Base-by-base conservation (phyloP, 2,113 vertebrate genomes). In the Zingel zingel region DNA sequence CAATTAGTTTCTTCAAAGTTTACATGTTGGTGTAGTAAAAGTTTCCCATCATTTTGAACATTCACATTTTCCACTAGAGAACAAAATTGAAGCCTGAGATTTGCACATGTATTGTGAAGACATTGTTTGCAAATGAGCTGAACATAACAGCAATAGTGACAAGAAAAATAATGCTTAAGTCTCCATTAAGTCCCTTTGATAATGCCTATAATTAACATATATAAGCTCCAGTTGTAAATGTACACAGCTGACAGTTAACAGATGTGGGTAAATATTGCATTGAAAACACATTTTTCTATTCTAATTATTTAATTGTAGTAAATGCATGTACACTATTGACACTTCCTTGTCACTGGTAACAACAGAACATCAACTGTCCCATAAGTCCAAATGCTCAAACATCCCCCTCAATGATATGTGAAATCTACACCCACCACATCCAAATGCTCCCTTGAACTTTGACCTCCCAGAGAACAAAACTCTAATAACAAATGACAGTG, bases 1-100 rank as follows among this genome's bases (percentile, higher is more conserved):
- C 88, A 93, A 89, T 93, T 88, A 85, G 79, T 87, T 89, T 87
- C 90, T 91, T 93, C 88, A 90, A 77, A 93, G 91, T 94, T 93
- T 93, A 93, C 92, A 94, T 92, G 90, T 88, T 88, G 90, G 88
- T 75, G 89, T 75, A 80, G 93, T 86, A 92, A 93, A 93, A 87
- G 88, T 89, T 94, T 94, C 91, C 92, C 89, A 91, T 88, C 83
- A 66, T 81, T 89, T 82, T 79, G 43, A 80, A 79, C 82, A 3
- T 82, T 84, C 80, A 84, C 50, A 56, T 84, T 90, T 92, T 88
- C 87, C 84, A 90, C 85, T 53, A 88, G 85, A 83, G 80, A 85
- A 83, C 68, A 53, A 75, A 77, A 85, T 58, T 16, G 25, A 72
- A 74, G 72, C 64, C 80, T 5, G n/a, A 79, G 79, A 83, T 68